Base-by-base conservation (phyloP, 2,797 vertebrate species). In the Catharus ustulatus region DNA sequence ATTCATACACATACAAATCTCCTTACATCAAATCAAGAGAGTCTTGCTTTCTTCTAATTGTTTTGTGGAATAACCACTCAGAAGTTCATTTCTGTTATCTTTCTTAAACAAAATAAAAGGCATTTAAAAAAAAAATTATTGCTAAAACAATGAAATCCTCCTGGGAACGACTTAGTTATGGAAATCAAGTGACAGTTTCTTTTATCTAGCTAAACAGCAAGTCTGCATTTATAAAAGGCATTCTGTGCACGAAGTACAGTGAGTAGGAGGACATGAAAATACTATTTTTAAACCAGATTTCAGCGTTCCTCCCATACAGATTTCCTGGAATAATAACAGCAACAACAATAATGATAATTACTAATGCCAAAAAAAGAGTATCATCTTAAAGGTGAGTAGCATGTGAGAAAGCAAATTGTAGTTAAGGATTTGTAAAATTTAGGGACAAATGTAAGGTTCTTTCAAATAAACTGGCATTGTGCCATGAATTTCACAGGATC, bases 201-300 rank as follows among this genome's bases (percentile, higher is more conserved):
- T 98, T 98, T 98, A 98, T 98, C 97, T 95, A 98, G 93, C 97
- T 96, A 97, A 96, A 97, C 96, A 97, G 97, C 96, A 97, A 97
- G 97, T 97, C 97, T 98, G 97, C 97, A 96, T 96, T 96, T 98
- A 97, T 97, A 98, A 97, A 97, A 98, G 97, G 96, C 97, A 97
- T 97, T 97, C 96, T 96, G 87, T 97, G 96, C 97, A 95, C 90
- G 30, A 97, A 97, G 95, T 97, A 96, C 95, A 93, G 92, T 97
- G 97, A 97, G 98, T 97, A 96, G 98, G 98, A 98, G 97, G 97
- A 97, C 95, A 87, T 57, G 95, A 89, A 98, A 97, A 97, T 88
- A 95, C 97, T 98, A 97, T 98, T 98, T 98, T 98, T 98, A 98
- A 97, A 97, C 95, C 94, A 85, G 72, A 97, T 97, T 97, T 97